Evolutionary conservation across 2,113 vertebrate genomes (phyloP).

Genomic region (Bubo scandiacus): DNA sequence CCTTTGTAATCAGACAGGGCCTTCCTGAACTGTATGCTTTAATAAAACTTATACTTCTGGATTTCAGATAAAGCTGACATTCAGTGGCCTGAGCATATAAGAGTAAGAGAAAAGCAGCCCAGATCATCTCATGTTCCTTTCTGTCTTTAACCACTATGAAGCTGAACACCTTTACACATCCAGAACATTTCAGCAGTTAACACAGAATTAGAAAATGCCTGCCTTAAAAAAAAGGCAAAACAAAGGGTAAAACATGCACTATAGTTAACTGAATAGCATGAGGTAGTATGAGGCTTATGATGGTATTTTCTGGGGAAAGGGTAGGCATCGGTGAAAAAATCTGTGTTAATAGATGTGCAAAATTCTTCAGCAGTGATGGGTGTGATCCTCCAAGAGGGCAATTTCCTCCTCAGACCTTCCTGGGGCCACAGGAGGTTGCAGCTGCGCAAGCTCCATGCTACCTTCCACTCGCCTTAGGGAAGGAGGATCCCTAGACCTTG

Average conservation of each 20-base stretch:
- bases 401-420: neutral
- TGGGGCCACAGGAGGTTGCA: accelerated
- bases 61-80: neutral
- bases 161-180: neutral
- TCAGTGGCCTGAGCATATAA: neutral
- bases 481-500: neutral
- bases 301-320: neutral
- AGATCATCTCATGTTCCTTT: neutral
- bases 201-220: neutral
- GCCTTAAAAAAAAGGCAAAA: neutral
- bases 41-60: neutral
- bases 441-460: accelerated
- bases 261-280: neutral
- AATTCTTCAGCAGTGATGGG: neutral
- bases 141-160: neutral
- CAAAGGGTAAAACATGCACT: neutral
- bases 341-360: neutral
- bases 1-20: neutral
- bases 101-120: neutral
- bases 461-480: accelerated
- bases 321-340: neutral
- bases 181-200: neutral
- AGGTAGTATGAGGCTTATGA: neutral
- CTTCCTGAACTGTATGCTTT: neutral
- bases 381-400: accelerated